A percentile compares a stretch with the other conserved stretches of the same genome.
Evolutionary conservation across 2,888 invertebrate species (phyloP).

Genomic region (Tenthredo amoena): DNA sequence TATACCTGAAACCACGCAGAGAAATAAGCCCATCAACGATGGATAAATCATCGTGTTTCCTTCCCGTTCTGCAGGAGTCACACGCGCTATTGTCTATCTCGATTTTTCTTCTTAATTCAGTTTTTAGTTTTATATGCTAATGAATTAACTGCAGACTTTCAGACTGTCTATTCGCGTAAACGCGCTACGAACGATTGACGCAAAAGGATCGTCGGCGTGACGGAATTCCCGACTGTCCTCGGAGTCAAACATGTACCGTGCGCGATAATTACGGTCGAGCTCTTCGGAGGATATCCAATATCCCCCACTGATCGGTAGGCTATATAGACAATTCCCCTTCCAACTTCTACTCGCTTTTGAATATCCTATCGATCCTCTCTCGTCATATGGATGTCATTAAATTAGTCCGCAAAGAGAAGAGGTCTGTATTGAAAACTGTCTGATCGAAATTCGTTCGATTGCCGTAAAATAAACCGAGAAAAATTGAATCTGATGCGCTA

Average conservation of each 20-base stretch:
- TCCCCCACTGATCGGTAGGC: background rate
- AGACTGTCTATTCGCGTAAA: background rate
- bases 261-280: constrained; percentile 27
- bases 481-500: background rate
- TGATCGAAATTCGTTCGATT: background rate
- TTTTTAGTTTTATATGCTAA: background rate
- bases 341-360: background rate
- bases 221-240: constrained; percentile 32
- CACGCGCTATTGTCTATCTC: background rate
- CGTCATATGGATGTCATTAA: background rate
- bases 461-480: background rate
- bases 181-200: background rate
- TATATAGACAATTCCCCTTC: constrained; percentile 19
- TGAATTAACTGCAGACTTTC: background rate
- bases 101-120: background rate
- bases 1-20: constrained; percentile 36
- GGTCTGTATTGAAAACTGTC: background rate
- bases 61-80: background rate
- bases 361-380: background rate
- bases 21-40: constrained; percentile 1
- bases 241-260: constrained; percentile 36
- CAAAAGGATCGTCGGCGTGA: constrained; percentile 12
- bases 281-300: constrained; percentile 22
- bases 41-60: constrained; percentile 15
- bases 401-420: background rate